Evolutionary conservation across 1,140 invertebrate species (phyloP), one percentile per base, ranked within the genome.

Genomic region (Semibalanus balanoides): DNA sequence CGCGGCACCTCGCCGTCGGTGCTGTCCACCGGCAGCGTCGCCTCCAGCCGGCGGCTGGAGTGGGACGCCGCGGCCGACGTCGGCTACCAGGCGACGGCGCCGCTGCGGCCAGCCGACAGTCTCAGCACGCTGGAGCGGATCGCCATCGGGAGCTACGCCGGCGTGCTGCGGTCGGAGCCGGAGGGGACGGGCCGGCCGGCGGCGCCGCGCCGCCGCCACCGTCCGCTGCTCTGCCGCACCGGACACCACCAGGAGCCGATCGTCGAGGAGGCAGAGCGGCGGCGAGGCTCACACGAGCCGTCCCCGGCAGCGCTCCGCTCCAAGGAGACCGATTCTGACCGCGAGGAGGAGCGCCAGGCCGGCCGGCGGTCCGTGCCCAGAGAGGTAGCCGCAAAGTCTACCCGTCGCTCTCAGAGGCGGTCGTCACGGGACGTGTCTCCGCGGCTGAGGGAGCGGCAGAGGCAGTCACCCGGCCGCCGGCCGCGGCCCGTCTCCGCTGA

Each of bases 1-100:
- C 31, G 70, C 30, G 70, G 27, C 31, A 78, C 76, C 14, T 78
- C 78, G 27, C 78, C 78, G 43, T 78, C 78, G 17, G 31, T 75
- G 25, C 64, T 79, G 14, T 88, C 88, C 25, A 86, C 87, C 43
- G 89, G 88, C 74, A 90, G 89, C 80, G 81, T 89, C 0, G 86
- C 87, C 3, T 90, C 89, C 1, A 86, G 88, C 79, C 84, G 88
- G 14, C 88, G 87, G 78, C 81, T 92, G 3, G 90, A 92, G 83
- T 91, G 90, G 90, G 90, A 91, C 81, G 91, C 88, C 77, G 87
- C 90, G 74, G 90, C 89, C 14, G 90, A 92, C 84, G 90, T 91
- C 69, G 91, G 90, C 9, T 92, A 92, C 22, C 14, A 64, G 51
- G 51, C 51, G 90, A 91, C 83, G 91, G 90, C 90, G 90, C 91